A percentile compares a stretch with the other conserved stretches of the same genome.
phyloP scores from a whole-genome alignment of 2,888 invertebrate genomes.

The Andrena marginata region DNA sequence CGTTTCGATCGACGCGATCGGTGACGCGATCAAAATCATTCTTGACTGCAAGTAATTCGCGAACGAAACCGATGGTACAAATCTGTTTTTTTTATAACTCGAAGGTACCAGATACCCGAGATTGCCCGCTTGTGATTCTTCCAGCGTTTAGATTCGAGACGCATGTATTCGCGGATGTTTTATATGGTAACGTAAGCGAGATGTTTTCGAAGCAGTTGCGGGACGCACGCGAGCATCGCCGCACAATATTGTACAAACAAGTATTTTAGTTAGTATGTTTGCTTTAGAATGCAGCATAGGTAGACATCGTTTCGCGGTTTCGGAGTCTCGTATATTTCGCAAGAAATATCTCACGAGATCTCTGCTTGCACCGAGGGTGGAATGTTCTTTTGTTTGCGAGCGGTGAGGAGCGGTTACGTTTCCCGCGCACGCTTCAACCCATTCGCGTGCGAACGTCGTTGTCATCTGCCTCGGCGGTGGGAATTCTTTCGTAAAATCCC shows the following conservation, averaged over 20 bases:
- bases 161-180: neutral
- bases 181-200: neutral
- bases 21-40: neutral
- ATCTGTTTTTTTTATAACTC: slow-evolving; percentile 1
- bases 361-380: neutral
- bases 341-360: slow-evolving; percentile 62
- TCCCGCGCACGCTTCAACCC: neutral
- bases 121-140: neutral
- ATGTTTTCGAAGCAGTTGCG: neutral
- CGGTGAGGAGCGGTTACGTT: neutral
- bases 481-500: neutral
- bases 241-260: neutral
- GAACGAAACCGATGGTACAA: neutral
- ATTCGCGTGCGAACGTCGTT: neutral
- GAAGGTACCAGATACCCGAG: neutral
- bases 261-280: slow-evolving; percentile 11
- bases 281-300: neutral
- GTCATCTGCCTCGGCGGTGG: neutral
- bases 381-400: neutral
- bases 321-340: slow-evolving; percentile 64
- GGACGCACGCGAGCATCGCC: neutral
- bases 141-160: neutral
- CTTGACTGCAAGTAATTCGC: neutral
- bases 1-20: neutral
- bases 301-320: neutral